Evolutionary conservation across 2,888 invertebrate species (phyloP), one percentile per base, ranked within the genome.

Genomic region (Lycocerus yunnanus): DNA sequence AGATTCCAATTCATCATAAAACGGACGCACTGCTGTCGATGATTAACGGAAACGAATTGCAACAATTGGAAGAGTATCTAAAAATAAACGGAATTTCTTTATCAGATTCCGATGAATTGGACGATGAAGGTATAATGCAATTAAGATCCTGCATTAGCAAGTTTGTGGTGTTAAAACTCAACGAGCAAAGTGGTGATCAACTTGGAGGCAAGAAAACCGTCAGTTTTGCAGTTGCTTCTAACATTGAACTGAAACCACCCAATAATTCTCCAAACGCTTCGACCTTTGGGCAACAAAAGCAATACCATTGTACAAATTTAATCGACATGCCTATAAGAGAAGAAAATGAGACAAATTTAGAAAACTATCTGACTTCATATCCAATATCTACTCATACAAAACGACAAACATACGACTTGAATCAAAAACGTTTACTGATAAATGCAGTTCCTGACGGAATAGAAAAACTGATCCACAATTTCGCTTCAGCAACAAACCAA

Each of bases 221-320:
- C 78, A 94, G 94, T 86, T 94, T 94, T 86, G 93, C 93, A 67
- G 91, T 90, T 85, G 43, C 43, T 13, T 43, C 43, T 2, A 92
- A 90, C 85, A 89, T 88, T 81, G 87, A 90, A 24, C 72, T 82
- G 15, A 84, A 83, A 73, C 84, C 84, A 76, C 93, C 93, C 75
- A 93, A 93, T 77, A 93, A 93, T 85, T 93, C 93, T 61, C 93
- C 93, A 66, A 93, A 93, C 86, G 92, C 93, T 79, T 93, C 93
- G 66, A 89, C 90, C 72, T 89, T 92, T 84, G 88, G 89, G 80
- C 80, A 84, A 71, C 90, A 90, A 82, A 89, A 89, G 81, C 89
- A 88, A 81, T 91, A 90, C 85, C 90, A 90, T n/a, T 43, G 86
- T 20, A 91, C 90, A 85, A 90, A 90, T 78, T 83, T 91, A 80